phyloP scores from a whole-genome alignment of 2,797 vertebrate genomes.

The Acestrorhynchus altus region DNA sequence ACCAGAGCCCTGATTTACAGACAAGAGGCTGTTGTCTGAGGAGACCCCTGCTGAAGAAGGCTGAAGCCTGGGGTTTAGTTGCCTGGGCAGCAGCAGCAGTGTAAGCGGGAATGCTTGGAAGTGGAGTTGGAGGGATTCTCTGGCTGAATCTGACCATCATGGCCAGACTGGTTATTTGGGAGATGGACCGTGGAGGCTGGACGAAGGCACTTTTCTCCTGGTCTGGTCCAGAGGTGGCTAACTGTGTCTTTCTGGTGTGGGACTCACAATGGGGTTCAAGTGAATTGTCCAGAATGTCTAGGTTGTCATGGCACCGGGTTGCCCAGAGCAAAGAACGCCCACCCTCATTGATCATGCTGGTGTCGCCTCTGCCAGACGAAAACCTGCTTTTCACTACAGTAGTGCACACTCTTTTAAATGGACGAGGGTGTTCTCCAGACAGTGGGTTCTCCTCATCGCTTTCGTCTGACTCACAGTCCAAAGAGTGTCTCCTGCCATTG shows the following conservation, averaged over 20 bases:
- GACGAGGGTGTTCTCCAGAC: not conserved
- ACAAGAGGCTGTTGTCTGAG: constrained; percentile 80
- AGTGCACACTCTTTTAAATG: constrained; percentile 30
- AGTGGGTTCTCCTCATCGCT: constrained; percentile 16
- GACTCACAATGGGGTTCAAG: not conserved
- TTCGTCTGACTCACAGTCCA: constrained; percentile 55
- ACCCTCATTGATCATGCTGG: constrained; percentile 80
- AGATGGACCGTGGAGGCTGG: constrained; percentile 73
- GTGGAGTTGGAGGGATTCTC: constrained; percentile 56
- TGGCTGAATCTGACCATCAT: constrained; percentile 74
- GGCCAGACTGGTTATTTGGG: constrained; percentile 72
- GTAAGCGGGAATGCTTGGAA: constrained; percentile 69
- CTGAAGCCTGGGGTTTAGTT: constrained; percentile 73
- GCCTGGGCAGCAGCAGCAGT: constrained; percentile 69
- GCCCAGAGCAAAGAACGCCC: constrained; percentile 66
- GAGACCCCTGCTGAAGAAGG: constrained; percentile 60
- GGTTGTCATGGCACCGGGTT: constrained; percentile 32
- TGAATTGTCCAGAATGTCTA: constrained; percentile 64
- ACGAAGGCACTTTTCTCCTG: constrained; percentile 79
- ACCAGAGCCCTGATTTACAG: constrained; percentile 80
- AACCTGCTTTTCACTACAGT: constrained; percentile 65
- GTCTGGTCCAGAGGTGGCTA: constrained; percentile 36
- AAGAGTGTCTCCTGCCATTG: constrained; percentile 23
- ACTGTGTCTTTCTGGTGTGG: constrained; percentile 6
- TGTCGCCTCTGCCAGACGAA: constrained; percentile 75